phyloP scores from a whole-genome alignment of 2,888 invertebrate species.

The Phyllotreta cruciferae region DNA sequence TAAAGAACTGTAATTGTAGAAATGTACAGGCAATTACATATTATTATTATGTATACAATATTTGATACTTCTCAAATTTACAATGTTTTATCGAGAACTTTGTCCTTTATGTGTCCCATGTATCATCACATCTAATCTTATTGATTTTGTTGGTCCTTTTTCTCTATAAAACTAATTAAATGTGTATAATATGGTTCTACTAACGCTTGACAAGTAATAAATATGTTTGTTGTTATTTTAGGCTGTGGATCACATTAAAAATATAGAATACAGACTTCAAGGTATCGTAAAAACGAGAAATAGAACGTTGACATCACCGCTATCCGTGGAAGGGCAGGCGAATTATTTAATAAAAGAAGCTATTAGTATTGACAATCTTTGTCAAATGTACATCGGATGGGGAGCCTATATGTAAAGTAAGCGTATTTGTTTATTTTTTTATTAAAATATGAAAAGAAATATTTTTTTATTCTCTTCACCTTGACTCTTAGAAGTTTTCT shows the following conservation, averaged over 20 bases:
- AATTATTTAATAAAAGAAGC: slow-evolving; percentile 92
- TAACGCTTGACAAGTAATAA: background rate
- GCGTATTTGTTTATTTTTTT: slow-evolving; percentile 6
- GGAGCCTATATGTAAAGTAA: slow-evolving; percentile 69
- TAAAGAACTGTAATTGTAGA: too few species aligned
- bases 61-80: too few species aligned
- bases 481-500: background rate
- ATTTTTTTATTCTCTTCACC: too few species aligned
- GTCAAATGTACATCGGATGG: slow-evolving; percentile 98
- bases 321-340: slow-evolving; percentile 95
- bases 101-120: too few species aligned
- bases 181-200: background rate
- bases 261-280: slow-evolving; percentile 84
- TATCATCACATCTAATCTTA: too few species aligned
- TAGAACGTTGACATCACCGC: slow-evolving; percentile 67
- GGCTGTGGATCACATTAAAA: slow-evolving; percentile 81
- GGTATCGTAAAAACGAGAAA: slow-evolving; percentile 74
- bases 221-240: slow-evolving; percentile 55
- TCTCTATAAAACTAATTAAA: background rate
- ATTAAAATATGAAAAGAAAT: too few species aligned
- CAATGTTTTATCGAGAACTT: too few species aligned
- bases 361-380: slow-evolving; percentile 84
- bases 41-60: too few species aligned
- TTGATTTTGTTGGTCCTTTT: too few species aligned
- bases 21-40: too few species aligned